Evolutionary conservation across 1,140 invertebrate species (phyloP), one percentile per base, ranked within the genome.

Genomic region (Ceratina calcarata): DNA sequence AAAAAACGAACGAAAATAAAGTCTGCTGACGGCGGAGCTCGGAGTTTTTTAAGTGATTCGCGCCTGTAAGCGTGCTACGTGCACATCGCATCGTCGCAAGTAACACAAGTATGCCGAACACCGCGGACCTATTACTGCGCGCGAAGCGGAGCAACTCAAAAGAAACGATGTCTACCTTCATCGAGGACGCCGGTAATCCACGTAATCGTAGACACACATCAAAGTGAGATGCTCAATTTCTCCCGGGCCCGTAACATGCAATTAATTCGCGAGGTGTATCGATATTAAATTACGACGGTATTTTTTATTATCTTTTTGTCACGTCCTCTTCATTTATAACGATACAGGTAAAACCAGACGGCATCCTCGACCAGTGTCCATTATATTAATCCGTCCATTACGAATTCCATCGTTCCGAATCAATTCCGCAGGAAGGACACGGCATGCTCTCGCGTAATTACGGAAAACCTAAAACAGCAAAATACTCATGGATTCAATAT

Each of bases 111-210:
- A 18, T 55, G 24, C 45, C 58, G 55, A 62, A 78, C 68, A 72
- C 20, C 58, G 67, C 76, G 68, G 61, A 71, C 68, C 76, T 78
- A 72, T 78, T 78, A 78, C 37, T 6, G 60, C 69, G 69, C 60
- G 69, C 16, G 69, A 72, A 78, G 72, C 20, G 76, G 49, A 65
- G 49, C 69, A 22, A 45, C 57, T 72, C 53, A 49, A 72, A 78
- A 78, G 69, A 72, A 78, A 78, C 60, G 69, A 72, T 64, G 55
- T 72, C 27, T 27, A 62, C 51, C 60, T 51, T 64, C 68, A 65
- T 78, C 69, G 76, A 27, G 68, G 55, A 65, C 20, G 27, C 58
- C 68, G n/a, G 67, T 78, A 65, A 78, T 78, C 76, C 15, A 72
- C 69, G 75, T 71, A 64, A 78, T 78, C 76, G 68, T 57, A 62